These are phyloP conservation scores for Orchesella flavescens DNA, from an alignment of 2,888 invertebrate species.

Conservation along the genomic window DNA sequence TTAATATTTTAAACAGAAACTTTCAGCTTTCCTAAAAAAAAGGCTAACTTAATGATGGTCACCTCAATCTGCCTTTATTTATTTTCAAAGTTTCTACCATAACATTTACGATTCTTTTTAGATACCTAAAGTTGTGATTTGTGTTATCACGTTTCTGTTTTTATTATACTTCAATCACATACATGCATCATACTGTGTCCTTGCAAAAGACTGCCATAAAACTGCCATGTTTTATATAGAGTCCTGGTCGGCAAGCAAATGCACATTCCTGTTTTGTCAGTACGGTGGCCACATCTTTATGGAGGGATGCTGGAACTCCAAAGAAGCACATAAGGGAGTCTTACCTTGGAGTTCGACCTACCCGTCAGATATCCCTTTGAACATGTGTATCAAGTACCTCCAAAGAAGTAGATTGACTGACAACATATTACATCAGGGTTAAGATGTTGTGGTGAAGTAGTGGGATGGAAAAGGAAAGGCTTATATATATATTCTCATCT, in stretches of 20 bases:
- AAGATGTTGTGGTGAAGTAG: slow-evolving; percentile 17
- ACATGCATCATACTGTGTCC: slow-evolving; percentile 8
- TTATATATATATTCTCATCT: slow-evolving; percentile 6
- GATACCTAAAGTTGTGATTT: no score
- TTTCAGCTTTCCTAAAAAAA: no score
- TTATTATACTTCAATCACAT: background rate
- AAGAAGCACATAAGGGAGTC: slow-evolving; percentile 12
- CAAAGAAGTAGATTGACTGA: slow-evolving; percentile 53
- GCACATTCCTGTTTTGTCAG: slow-evolving; percentile 1
- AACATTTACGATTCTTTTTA: no score
- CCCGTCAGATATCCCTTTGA: slow-evolving; percentile 5
- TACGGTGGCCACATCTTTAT: slow-evolving; percentile 52
- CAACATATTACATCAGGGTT: slow-evolving; percentile 24
- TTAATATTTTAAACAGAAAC: no score
- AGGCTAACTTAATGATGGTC: background rate
- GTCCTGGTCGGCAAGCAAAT: slow-evolving; percentile 7
- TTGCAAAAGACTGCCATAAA: slow-evolving; percentile 23
- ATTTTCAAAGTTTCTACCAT: background rate
- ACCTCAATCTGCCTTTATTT: background rate
- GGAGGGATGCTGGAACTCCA: slow-evolving; percentile 55
- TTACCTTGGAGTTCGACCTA: slow-evolving; percentile 46
- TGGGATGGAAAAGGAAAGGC: slow-evolving; percentile 13
- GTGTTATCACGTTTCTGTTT: background rate
- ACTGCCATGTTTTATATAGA: slow-evolving; percentile 48
- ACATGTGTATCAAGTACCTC: slow-evolving; percentile 22